phyloP scores from a whole-genome alignment of 2,888 invertebrate species.

The Lithophane socia region DNA sequence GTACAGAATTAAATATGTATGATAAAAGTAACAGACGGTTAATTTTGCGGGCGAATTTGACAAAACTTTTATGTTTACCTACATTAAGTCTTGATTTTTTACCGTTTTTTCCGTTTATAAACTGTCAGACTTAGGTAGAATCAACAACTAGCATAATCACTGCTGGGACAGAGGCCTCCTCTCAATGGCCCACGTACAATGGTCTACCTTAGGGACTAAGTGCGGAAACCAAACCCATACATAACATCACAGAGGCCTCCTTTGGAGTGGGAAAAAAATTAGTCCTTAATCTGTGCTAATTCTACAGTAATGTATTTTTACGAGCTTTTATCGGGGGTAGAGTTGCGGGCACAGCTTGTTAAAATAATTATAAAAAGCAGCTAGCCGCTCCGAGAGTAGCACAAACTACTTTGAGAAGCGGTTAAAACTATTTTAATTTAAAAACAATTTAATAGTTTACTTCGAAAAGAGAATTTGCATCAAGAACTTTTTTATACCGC shows the following conservation, averaged over 20 bases:
- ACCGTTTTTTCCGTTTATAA: background rate
- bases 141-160: background rate
- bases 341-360: background rate
- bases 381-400: background rate
- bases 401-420: slow-evolving; percentile 12
- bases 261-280: background rate
- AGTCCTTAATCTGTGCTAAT: too few relatives aligned
- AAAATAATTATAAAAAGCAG: background rate
- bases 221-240: too few relatives aligned
- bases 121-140: background rate
- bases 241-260: too few relatives aligned
- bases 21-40: background rate
- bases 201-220: too few relatives aligned
- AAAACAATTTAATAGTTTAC: background rate
- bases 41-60: background rate
- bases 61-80: too few relatives aligned
- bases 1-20: background rate
- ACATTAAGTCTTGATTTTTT: background rate
- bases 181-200: too few relatives aligned
- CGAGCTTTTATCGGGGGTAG: background rate
- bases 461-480: slow-evolving; percentile 24
- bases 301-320: background rate
- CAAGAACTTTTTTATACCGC: background rate
- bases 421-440: slow-evolving; percentile 9
- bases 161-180: background rate